Base-by-base conservation (phyloP, 2,888 invertebrate species). In the Catocala fraxini region DNA sequence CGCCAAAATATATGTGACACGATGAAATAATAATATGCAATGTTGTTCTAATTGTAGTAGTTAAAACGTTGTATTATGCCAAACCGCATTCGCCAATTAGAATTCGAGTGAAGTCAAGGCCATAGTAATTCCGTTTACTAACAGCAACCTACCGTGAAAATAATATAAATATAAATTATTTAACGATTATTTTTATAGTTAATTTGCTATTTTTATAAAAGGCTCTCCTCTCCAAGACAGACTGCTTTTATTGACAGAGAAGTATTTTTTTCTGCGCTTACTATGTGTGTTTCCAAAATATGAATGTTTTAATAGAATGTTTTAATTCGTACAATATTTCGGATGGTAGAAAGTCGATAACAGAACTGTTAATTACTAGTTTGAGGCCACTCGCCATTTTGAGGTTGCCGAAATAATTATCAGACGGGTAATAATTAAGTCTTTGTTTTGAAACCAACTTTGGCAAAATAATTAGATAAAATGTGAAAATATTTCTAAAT, bases 21-120 rank as follows among this genome's bases (percentile, higher is more conserved):
- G 68, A 65, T 63, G 48, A 25, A 51, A 43, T 42, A 7, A 7
- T 33, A 6, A 34, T 52, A 9, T 6, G 10, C 41, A 15, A 49
- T 57, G 41, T 34, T 47, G 56, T 51, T 59, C 59, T 68, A 41
- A 68, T 64, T 65, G 59, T 51, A 57, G 59, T 49, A 25, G 61
- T 58, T 55, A 51, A 55, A 33, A 60, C 41, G 45, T 12, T 49
- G 33, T 4, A 39, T 51, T 56, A 56, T 55, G 60, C 46, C 34
- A 12, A 34, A 12, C 4, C 43, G 62, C 48, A 25, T 39, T 39
- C 56, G 62, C 33, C 64, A 57, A 34, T 72, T 54, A 57, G 61
- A 66, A 57, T 0, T 33, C 7, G 39, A 59, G 53, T 63, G 62
- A 56, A 68, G 41, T 66, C 71, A 71, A 73, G 74, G 74, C 4